These are phyloP conservation scores for Cosmia pyralina DNA, from an alignment of 2,888 invertebrate species.

Conservation along the genomic window DNA sequence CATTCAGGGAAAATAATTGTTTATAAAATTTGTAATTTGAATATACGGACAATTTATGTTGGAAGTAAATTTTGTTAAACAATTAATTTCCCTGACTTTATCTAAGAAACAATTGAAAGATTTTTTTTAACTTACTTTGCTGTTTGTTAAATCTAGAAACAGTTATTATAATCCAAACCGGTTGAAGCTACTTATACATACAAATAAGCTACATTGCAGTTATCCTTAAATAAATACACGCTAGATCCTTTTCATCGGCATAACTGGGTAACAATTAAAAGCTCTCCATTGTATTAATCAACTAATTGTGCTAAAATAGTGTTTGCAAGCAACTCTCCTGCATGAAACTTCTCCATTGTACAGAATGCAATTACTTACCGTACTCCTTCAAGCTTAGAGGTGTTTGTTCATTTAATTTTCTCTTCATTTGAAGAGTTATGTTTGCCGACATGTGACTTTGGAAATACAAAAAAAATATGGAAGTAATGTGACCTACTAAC, in stretches of 20 bases:
- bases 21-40: too few relatives aligned
- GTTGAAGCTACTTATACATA: too few relatives aligned
- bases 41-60: too few relatives aligned
- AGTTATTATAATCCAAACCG: background rate
- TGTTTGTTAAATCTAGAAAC: background rate
- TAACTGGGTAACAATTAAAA: background rate
- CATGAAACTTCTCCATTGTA: background rate
- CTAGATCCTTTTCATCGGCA: background rate
- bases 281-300: background rate
- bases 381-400: background rate
- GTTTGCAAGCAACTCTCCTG: background rate
- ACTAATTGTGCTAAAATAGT: background rate
- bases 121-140: background rate
- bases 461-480: background rate
- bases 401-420: background rate
- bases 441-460: background rate
- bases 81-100: too few relatives aligned
- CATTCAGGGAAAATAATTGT: too few relatives aligned
- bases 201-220: background rate
- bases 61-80: too few relatives aligned
- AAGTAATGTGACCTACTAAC: background rate
- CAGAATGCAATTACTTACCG: slow-evolving; percentile 3
- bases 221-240: background rate
- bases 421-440: background rate
- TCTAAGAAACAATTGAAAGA: too few relatives aligned